A percentile compares a stretch with the other conserved stretches of the same genome.
Conservation (phyloP, 2,113 vertebrate species). For the Tamias sibiricus region DNA sequence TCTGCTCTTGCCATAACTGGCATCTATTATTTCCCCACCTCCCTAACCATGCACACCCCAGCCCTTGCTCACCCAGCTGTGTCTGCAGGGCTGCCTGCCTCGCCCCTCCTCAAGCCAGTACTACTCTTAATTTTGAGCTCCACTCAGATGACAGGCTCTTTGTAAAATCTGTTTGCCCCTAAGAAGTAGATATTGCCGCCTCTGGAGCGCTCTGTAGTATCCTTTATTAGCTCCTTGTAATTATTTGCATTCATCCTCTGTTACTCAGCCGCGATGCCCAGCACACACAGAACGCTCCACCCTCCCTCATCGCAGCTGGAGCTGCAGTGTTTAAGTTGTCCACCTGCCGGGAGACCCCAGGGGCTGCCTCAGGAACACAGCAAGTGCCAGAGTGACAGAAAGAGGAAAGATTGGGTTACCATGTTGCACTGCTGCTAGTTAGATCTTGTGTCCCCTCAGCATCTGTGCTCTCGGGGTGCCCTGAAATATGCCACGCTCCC, state of each 20-base stretch:
- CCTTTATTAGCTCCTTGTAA: background rate
- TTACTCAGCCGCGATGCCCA: background rate
- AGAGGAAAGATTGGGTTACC: background rate
- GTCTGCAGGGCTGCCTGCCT: background rate
- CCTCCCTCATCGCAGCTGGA: background rate
- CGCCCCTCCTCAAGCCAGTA: background rate
- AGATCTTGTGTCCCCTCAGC: background rate
- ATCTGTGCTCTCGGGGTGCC: background rate
- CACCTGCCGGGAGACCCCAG: background rate
- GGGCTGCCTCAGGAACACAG: background rate
- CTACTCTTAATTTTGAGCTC: background rate
- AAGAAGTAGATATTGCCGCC: background rate
- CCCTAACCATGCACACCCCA: rapidly evolving
- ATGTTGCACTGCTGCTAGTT: background rate
- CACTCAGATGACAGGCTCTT: background rate
- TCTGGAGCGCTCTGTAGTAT: background rate
- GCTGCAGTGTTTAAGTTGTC: constrained; percentile 48
- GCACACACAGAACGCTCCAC: background rate
- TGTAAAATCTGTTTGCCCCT: background rate
- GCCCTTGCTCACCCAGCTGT: background rate
- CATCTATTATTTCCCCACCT: background rate
- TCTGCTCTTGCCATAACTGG: background rate
- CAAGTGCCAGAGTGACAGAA: background rate
- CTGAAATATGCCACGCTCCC: background rate
- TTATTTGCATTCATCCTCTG: background rate